A percentile compares a stretch with the other conserved stretches of the same genome.
phyloP scores from a whole-genome alignment of 2,797 vertebrate genomes.

The Gymnopithys bicolor region DNA sequence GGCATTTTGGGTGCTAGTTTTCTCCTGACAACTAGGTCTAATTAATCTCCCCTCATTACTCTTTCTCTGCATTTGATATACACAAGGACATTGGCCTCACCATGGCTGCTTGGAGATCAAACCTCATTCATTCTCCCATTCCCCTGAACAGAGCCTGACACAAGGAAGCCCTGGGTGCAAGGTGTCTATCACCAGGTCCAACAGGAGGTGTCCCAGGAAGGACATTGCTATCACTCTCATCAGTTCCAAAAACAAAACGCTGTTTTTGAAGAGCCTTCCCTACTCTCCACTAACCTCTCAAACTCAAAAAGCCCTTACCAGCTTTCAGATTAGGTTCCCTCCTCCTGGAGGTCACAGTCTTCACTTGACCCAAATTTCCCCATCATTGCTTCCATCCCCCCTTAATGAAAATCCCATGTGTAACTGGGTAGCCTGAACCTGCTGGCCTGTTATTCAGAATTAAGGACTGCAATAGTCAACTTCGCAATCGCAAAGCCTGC shows the following conservation, averaged over 20 bases:
- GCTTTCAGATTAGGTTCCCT: not conserved
- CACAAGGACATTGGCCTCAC: not conserved
- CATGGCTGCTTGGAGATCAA: fast-evolving
- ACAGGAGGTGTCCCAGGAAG: not conserved
- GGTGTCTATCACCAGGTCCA: not conserved
- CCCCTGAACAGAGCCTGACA: not conserved
- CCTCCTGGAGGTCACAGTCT: not conserved
- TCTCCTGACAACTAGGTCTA: not conserved
- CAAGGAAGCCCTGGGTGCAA: not conserved
- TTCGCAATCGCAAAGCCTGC: not conserved
- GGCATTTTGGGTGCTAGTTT: not conserved
- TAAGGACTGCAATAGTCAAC: not conserved
- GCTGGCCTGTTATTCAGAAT: not conserved
- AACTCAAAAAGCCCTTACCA: not conserved
- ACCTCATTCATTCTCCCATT: not conserved
- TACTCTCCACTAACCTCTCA: not conserved
- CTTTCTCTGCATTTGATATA: not conserved
- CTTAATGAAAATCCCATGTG: not conserved
- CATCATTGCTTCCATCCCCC: fast-evolving
- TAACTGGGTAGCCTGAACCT: not conserved
- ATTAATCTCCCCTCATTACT: not conserved
- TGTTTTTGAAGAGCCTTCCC: not conserved
- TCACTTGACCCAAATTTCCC: not conserved
- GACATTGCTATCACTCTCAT: not conserved
- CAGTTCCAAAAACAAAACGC: not conserved